Percentiles rank a stretch among this genome's conserved stretches.
These are phyloP conservation scores for Agrochola macilenta DNA, from an alignment of 2,888 invertebrate genomes.

Conservation along the genomic window DNA sequence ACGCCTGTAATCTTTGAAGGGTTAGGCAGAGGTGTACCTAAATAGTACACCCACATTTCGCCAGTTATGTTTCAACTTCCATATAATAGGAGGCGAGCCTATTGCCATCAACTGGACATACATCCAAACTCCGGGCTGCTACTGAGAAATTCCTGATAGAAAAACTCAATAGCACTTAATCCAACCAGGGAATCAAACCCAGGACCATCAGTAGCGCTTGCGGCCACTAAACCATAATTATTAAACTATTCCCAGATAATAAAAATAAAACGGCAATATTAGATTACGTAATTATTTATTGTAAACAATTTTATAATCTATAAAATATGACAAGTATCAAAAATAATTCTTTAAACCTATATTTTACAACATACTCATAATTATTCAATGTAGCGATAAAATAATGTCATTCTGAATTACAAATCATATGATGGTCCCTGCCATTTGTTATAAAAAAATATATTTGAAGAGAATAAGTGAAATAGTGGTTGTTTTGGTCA, in stretches of 20 bases:
- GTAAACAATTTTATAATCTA: conserved; percentile 68
- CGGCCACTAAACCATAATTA: background rate
- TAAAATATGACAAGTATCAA: conserved; percentile 62
- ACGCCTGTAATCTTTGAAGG: background rate
- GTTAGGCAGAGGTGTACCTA: background rate
- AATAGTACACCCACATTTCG: background rate
- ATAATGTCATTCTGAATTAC: conserved; percentile 37
- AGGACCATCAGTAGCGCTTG: background rate
- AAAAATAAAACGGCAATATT: conserved; percentile 15
- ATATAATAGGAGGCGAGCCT: background rate
- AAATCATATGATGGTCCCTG: conserved; percentile 14
- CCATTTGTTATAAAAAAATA: background rate
- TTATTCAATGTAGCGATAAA: conserved; percentile 25
- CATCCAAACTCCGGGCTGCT: background rate
- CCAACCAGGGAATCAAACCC: background rate
- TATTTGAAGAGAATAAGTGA: background rate
- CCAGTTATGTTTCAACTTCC: background rate
- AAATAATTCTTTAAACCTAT: conserved; percentile 53
- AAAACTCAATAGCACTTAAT: background rate
- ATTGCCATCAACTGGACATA: background rate
- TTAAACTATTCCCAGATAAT: background rate
- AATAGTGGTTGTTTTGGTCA: background rate
- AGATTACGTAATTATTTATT: conserved; percentile 72
- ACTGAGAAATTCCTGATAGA: background rate
- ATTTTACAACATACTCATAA: conserved; percentile 43